Evolutionary conservation across 1,140 invertebrate species (phyloP).

Genomic region (Hydropsyche tenuis): DNA sequence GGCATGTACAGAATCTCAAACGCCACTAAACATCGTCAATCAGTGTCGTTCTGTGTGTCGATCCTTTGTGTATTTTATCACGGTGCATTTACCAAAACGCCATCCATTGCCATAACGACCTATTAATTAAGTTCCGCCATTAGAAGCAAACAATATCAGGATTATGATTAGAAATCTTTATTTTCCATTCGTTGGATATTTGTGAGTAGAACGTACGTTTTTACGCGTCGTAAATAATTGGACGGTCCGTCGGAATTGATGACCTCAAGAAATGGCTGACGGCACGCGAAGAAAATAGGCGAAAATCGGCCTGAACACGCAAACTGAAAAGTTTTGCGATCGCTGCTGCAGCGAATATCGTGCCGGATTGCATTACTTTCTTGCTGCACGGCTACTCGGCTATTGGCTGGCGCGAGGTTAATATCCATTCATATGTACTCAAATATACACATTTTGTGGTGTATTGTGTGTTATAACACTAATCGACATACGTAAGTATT

Average conservation of each 20-base stretch:
- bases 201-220: background rate
- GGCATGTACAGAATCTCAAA: background rate
- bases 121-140: too few species aligned
- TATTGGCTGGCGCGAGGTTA: too few species aligned
- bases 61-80: constrained; percentile 4
- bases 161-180: too few species aligned
- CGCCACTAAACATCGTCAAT: constrained; percentile 19
- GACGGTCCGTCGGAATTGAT: background rate
- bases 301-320: constrained; percentile 5
- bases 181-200: too few species aligned
- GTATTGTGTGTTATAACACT: too few species aligned
- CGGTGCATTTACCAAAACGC: background rate
- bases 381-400: too few species aligned
- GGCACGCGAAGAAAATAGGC: constrained; percentile 13
- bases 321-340: constrained; percentile 16
- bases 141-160: too few species aligned
- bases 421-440: too few species aligned
- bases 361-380: too few species aligned
- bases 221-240: constrained; percentile 16
- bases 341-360: background rate
- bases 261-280: constrained; percentile 12
- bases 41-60: constrained; percentile 10
- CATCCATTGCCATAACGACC: background rate
- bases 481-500: too few species aligned
- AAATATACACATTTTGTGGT: too few species aligned